A percentile compares a stretch with the other conserved stretches of the same genome.
These are phyloP conservation scores for Actinia equina DNA, from an alignment of 64 coral and sea anemone species.

Conservation along the genomic window DNA sequence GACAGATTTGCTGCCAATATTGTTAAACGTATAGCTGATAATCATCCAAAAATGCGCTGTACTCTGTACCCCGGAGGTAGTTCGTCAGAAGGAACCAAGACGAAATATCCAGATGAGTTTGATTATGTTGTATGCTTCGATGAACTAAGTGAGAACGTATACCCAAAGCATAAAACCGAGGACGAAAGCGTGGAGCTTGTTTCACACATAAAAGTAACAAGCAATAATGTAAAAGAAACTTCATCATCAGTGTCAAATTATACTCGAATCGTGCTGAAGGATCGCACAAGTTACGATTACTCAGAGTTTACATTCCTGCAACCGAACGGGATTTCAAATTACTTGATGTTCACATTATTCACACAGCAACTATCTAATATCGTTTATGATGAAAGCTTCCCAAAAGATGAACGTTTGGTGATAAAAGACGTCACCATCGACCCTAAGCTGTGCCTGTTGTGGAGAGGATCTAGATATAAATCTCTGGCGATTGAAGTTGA, in stretches of 20 bases:
- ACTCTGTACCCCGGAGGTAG: constrained; percentile 39
- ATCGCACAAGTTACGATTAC: constrained; percentile 28
- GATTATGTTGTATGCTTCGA: constrained; percentile 46
- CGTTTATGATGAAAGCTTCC: constrained; percentile 24
- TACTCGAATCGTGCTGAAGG: constrained; percentile 37
- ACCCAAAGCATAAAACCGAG: constrained; percentile 31
- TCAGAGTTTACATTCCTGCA: constrained; percentile 7
- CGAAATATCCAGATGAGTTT: constrained; percentile 56
- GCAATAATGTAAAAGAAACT: not conserved
- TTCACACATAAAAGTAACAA: not conserved
- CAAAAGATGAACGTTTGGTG: constrained; percentile 25
- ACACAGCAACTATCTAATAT: constrained; percentile 17
- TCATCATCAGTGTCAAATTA: constrained; percentile 29
- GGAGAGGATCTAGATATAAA: constrained; percentile 48
- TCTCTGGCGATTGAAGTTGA: constrained; percentile 24
- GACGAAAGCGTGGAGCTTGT: not conserved
- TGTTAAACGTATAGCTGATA: constrained; percentile 18
- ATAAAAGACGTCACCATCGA: constrained; percentile 38
- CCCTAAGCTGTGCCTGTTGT: constrained; percentile 28
- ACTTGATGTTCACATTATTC: not conserved
- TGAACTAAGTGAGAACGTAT: constrained; percentile 43
- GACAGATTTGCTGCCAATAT: constrained; percentile 23
- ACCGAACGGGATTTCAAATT: not conserved
- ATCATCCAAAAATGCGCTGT: constrained; percentile 47
- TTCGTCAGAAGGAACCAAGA: constrained; percentile 53